These are phyloP conservation scores for Pipistrellus kuhlii DNA, from an alignment of 2,797 vertebrate genomes.

Conservation along the genomic window DNA sequence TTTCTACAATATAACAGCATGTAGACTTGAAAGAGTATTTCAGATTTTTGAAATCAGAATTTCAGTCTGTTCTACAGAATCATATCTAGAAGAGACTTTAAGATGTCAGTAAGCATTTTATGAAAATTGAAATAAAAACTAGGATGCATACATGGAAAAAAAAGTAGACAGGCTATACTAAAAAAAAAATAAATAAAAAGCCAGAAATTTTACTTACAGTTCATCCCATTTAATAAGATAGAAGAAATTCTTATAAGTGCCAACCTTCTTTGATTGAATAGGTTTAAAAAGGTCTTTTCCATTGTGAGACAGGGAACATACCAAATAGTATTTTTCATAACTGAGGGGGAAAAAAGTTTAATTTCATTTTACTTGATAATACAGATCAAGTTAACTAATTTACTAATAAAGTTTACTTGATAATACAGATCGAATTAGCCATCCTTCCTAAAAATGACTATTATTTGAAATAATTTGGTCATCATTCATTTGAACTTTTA, in stretches of 20 bases:
- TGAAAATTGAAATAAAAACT: slow-evolving; percentile 53
- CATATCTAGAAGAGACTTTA: slow-evolving; percentile 11
- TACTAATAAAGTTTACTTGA: neutral
- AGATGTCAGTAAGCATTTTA: slow-evolving; percentile 47
- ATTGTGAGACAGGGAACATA: slow-evolving; percentile 96
- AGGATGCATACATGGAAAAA: slow-evolving; percentile 31
- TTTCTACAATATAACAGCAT: slow-evolving; percentile 46
- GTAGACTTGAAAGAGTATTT: slow-evolving; percentile 28
- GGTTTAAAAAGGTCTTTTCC: slow-evolving; percentile 97
- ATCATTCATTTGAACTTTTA: slow-evolving; percentile 47
- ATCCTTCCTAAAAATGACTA: slow-evolving; percentile 9
- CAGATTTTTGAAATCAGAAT: slow-evolving; percentile 61
- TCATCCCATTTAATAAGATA: slow-evolving; percentile 99
- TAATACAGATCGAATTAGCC: neutral
- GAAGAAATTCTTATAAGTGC: slow-evolving; percentile 98
- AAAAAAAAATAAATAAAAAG: slow-evolving; percentile 53
- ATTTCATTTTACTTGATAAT: slow-evolving; percentile 64
- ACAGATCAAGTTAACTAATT: slow-evolving; percentile 46
- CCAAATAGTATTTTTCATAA: slow-evolving; percentile 98
- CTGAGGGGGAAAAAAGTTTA: slow-evolving; percentile 86
- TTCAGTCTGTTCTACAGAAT: slow-evolving; percentile 47
- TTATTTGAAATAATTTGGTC: slow-evolving; percentile 51
- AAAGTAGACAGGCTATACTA: slow-evolving; percentile 3
- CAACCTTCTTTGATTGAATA: slow-evolving; percentile 97
- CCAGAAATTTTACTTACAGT: slow-evolving; percentile 91